A percentile compares a stretch with the other conserved stretches of the same genome.
These are phyloP conservation scores for Spisula solida DNA, from an alignment of 2,888 invertebrate genomes.

Conservation along the genomic window DNA sequence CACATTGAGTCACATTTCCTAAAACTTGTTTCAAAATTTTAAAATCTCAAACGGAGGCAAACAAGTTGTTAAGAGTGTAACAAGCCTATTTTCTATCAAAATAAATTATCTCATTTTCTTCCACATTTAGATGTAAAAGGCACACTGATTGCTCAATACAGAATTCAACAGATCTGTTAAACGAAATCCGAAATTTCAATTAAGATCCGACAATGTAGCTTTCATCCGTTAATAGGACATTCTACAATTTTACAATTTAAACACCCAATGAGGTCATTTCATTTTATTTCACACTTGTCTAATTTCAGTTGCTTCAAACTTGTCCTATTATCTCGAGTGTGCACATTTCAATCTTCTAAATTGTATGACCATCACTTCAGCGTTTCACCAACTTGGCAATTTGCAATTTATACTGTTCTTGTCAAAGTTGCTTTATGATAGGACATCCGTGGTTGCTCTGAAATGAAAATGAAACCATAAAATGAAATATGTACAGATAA, in stretches of 20 bases:
- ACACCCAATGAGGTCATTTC: slow-evolving; percentile 58
- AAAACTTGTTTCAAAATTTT: neutral
- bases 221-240: slow-evolving; percentile 59
- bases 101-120: slow-evolving; percentile 40
- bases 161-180: slow-evolving; percentile 48
- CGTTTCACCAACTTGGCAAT: slow-evolving; percentile 31
- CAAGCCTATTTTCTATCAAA: neutral
- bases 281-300: slow-evolving; percentile 56
- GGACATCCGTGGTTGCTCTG: slow-evolving; percentile 38
- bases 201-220: slow-evolving; percentile 60
- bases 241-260: slow-evolving; percentile 53
- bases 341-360: slow-evolving; percentile 51
- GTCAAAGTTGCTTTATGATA: neutral
- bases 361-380: slow-evolving; percentile 30
- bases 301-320: slow-evolving; percentile 49
- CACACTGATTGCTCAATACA: slow-evolving; percentile 44
- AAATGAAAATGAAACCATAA: slow-evolving; percentile 41
- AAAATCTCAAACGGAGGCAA: neutral
- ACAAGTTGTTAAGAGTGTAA: neutral
- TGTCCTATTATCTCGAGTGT: slow-evolving; percentile 46
- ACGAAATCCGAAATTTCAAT: slow-evolving; percentile 56
- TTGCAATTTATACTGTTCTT: slow-evolving; percentile 35
- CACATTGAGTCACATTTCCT: neutral
- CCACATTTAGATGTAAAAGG: neutral
- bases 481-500: slow-evolving; percentile 47